Evolutionary conservation across 2,797 vertebrate genomes (phyloP), one percentile per base, ranked within the genome.

Genomic region (Gymnodraco acuticeps): DNA sequence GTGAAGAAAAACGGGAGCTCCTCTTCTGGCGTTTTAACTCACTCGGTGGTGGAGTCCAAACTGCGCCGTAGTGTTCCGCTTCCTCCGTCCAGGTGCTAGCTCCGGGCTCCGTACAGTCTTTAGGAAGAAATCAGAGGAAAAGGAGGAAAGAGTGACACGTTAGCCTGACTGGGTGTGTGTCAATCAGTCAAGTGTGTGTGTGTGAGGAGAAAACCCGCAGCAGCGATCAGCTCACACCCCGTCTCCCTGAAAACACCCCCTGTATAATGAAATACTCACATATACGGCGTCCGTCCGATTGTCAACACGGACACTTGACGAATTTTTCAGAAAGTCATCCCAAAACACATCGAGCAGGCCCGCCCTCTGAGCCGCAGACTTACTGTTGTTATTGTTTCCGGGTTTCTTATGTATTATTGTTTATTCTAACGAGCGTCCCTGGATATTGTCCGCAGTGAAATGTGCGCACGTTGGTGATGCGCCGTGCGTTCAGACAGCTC

Each of bases 401-500:
- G 15, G 1, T 45, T 48, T 56, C 79, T 89, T 84, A 11, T 84
- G 46, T 92, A 79, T 88, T 62, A 68, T 83, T 89, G 50, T 64
- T 95, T 95, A 95, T 94, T 96, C 94, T 95, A 91, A 92, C 92
- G 92, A 81, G 73, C 81, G 82, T 71, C 66, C 76, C 70, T 88
- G 94, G 78, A 23, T 94, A 92, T 94, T 94, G 94, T 95, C 95
- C 95, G 95, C 95, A 94, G 95, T 94, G 95, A 95, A 87, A 89
- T 82, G 95, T 95, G 95, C 96, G 96, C 96, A 96, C 96, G 90
- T 95, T 95, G 95, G 93, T 95, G 96, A 96, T 95, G 96, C 96
- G 95, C 96, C 95, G 85, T 80, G 95, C 95, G 96, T 95, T 96
- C 96, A 97, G 97, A 97, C 97, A 96, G 97, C 93, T 97, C 97